Conservation (phyloP, 2,797 vertebrate species). For the Garrulus glandarius region DNA sequence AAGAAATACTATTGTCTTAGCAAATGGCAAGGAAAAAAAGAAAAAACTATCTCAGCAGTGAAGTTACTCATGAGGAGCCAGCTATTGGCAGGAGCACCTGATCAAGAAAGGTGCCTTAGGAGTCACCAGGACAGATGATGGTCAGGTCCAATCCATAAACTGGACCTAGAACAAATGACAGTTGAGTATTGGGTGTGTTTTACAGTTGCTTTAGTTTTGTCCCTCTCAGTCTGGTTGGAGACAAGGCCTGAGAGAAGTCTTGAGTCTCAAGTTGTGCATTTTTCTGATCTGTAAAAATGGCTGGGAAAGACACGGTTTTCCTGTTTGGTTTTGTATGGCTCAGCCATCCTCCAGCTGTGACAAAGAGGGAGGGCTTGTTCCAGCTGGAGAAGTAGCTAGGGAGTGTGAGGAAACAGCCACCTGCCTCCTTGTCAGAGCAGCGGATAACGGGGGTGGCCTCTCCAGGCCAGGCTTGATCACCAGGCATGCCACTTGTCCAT, state of each 20-base stretch:
- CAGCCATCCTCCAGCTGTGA: neutral
- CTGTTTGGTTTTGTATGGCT: neutral
- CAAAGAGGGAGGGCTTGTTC: neutral
- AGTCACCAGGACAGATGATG: neutral
- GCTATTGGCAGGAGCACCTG: neutral
- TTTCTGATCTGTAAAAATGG: neutral
- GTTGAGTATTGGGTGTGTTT: neutral
- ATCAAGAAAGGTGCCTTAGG: neutral
- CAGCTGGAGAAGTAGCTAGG: neutral
- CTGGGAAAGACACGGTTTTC: neutral
- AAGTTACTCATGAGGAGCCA: neutral
- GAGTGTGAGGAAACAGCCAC: neutral
- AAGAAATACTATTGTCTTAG: neutral
- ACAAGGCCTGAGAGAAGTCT: neutral
- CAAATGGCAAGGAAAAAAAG: neutral
- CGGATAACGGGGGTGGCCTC: neutral
- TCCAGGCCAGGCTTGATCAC: neutral
- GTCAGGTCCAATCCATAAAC: neutral
- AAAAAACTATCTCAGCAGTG: neutral
- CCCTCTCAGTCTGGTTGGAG: neutral
- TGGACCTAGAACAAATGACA: neutral
- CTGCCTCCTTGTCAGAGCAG: neutral
- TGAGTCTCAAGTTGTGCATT: neutral
- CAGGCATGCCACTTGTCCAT: accelerated
- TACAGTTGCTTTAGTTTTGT: neutral